Conservation (phyloP, 2,888 invertebrate species). For the Eristalis intricaria region DNA sequence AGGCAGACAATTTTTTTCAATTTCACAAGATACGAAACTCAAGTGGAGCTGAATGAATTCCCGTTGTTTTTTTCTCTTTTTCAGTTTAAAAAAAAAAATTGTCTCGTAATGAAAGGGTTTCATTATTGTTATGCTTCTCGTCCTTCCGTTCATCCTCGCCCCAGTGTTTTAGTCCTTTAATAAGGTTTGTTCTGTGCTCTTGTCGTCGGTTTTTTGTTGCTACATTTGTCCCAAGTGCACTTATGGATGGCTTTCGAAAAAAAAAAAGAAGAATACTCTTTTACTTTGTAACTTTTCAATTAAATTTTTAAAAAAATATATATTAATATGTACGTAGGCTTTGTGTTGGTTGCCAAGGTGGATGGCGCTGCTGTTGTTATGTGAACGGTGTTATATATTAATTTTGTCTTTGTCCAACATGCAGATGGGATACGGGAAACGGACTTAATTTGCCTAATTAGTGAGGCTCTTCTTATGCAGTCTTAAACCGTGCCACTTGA, state of each 20-base stretch:
- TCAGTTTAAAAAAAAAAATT: conserved; percentile 40
- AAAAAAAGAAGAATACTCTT: conserved; percentile 35
- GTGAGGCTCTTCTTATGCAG: conserved; percentile 2
- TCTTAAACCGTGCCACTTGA: background rate
- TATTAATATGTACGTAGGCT: conserved; percentile 42
- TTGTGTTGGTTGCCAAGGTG: conserved; percentile 7
- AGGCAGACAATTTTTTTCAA: conserved; percentile 24
- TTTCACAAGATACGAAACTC: conserved; percentile 38
- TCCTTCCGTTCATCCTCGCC: conserved; percentile 37
- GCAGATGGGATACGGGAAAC: conserved; percentile 2
- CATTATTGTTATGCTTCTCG: conserved; percentile 57
- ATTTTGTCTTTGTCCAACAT: background rate
- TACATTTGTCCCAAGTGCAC: conserved; percentile 69
- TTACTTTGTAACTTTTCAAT: conserved; percentile 62
- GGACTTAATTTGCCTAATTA: conserved; percentile 47
- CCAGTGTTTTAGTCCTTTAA: conserved; percentile 52
- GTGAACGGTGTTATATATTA: conserved; percentile 13
- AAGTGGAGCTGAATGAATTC: conserved; percentile 34
- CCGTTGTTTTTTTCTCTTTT: conserved; percentile 5
- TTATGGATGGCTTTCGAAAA: conserved; percentile 61
- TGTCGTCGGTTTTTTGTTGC: conserved; percentile 31
- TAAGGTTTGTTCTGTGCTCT: conserved; percentile 55
- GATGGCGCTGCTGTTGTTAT: background rate
- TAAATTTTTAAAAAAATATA: conserved; percentile 56
- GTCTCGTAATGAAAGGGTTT: conserved; percentile 62